phyloP scores from a whole-genome alignment of 2,797 vertebrate species.

The Lepus oiostolus region DNA sequence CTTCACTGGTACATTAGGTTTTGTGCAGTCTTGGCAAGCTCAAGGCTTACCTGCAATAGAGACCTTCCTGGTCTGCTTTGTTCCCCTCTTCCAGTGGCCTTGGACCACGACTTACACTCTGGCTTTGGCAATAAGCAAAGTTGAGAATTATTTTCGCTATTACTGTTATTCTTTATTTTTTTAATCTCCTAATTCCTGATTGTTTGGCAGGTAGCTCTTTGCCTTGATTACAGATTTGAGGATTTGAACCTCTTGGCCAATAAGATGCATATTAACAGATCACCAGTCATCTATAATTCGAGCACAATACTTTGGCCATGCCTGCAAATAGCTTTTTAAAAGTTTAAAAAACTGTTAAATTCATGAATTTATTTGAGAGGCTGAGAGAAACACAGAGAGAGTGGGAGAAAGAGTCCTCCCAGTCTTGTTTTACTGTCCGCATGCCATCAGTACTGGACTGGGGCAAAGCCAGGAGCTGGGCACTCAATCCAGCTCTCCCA shows the following conservation, averaged over 20 bases:
- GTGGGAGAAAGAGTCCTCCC: too few species aligned
- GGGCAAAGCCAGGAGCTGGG: too few species aligned
- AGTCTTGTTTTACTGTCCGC: too few species aligned
- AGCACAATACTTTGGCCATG: not conserved
- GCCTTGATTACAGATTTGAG: constrained; percentile 25
- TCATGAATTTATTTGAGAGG: too few species aligned
- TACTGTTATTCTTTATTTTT: constrained; percentile 15
- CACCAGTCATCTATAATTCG: not conserved
- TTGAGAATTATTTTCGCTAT: constrained; percentile 19
- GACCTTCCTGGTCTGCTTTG: not conserved
- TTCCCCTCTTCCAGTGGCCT: not conserved
- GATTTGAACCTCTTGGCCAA: constrained; percentile 14
- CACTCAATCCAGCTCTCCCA: too few species aligned
- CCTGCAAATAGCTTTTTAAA: not conserved
- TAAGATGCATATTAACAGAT: not conserved
- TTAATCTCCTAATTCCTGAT: constrained; percentile 32
- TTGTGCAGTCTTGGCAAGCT: not conserved
- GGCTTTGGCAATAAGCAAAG: not conserved
- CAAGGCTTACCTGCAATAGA: not conserved
- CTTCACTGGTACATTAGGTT: not conserved
- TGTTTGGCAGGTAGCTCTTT: not conserved
- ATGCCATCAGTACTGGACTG: too few species aligned
- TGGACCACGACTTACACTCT: not conserved
- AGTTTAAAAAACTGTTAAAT: too few species aligned
- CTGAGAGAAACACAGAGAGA: too few species aligned